Percentiles rank a stretch among this genome's conserved stretches.
Evolutionary conservation across 2,797 vertebrate genomes (phyloP).

Genomic region (Eospalax fontanierii): DNA sequence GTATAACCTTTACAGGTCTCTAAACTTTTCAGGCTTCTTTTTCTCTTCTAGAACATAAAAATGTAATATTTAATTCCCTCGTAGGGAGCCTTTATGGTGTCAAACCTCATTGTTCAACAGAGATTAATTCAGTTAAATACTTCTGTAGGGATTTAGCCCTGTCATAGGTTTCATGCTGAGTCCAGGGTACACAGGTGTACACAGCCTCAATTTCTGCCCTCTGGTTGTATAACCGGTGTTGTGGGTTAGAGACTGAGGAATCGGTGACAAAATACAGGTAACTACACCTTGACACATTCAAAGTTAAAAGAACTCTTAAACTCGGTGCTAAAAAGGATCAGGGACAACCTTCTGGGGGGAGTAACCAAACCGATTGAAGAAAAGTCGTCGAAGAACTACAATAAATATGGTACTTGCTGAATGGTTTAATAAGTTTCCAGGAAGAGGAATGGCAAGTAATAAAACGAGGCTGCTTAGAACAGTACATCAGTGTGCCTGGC

Average conservation of each 20-base stretch:
- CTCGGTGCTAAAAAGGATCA: not conserved
- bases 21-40: slow-evolving; percentile 53
- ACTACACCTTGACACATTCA: slow-evolving; percentile 3
- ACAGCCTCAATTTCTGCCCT: not conserved
- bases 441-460: slow-evolving; percentile 32
- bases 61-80: slow-evolving; percentile 42
- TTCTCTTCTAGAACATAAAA: slow-evolving; percentile 48
- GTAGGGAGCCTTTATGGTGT: slow-evolving; percentile 23
- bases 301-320: not conserved
- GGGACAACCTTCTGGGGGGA: not conserved
- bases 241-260: not conserved
- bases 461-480: slow-evolving; percentile 56
- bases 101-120: not conserved
- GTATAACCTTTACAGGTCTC: slow-evolving; percentile 18
- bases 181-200: not conserved
- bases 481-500: not conserved
- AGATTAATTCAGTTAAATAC: not conserved
- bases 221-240: not conserved
- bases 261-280: not conserved
- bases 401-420: slow-evolving; percentile 20
- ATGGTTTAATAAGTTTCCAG: slow-evolving; percentile 43
- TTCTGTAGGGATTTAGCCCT: not conserved
- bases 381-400: slow-evolving; percentile 5
- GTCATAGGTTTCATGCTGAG: not conserved
- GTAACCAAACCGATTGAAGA: slow-evolving; percentile 37